Conservation (phyloP, 2,888 invertebrate genomes). For the Dynastes hyllus region DNA sequence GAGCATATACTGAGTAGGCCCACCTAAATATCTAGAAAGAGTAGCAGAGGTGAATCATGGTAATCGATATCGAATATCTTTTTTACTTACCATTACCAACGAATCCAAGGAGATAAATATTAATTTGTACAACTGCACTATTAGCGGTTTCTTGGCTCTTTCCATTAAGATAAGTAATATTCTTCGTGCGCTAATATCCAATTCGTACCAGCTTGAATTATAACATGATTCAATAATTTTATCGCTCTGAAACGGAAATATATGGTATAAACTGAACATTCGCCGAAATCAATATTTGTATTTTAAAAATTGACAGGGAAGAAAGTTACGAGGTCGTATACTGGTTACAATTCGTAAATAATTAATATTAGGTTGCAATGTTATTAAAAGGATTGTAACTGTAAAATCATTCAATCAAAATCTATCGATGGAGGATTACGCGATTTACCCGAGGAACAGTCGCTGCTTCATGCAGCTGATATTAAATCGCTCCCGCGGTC, state of each 20-base stretch:
- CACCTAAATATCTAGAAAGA: slow-evolving; percentile 17
- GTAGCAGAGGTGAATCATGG: not conserved
- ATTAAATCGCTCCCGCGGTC: no score
- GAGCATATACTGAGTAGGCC: slow-evolving; percentile 27
- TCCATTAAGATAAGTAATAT: slow-evolving; percentile 11
- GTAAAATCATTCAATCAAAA: no score
- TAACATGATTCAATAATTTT: slow-evolving; percentile 31
- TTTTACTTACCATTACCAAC: not conserved
- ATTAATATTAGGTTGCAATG: no score
- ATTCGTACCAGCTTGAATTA: not conserved
- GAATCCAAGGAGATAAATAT: slow-evolving; percentile 27
- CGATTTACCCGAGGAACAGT: no score
- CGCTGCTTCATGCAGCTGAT: no score
- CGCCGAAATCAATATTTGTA: no score
- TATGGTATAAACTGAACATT: not conserved
- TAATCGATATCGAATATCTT: not conserved
- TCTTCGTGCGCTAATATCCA: not conserved
- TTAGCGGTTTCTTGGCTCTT: slow-evolving; percentile 15
- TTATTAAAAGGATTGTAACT: no score
- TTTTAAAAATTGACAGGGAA: no score
- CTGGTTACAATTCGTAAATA: no score
- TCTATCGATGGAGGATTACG: no score
- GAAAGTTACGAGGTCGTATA: no score
- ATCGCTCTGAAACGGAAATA: slow-evolving; percentile 15
- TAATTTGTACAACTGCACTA: slow-evolving; percentile 8